Evolutionary conservation across 2,888 invertebrate species (phyloP).

Genomic region (Conomelus anceps): DNA sequence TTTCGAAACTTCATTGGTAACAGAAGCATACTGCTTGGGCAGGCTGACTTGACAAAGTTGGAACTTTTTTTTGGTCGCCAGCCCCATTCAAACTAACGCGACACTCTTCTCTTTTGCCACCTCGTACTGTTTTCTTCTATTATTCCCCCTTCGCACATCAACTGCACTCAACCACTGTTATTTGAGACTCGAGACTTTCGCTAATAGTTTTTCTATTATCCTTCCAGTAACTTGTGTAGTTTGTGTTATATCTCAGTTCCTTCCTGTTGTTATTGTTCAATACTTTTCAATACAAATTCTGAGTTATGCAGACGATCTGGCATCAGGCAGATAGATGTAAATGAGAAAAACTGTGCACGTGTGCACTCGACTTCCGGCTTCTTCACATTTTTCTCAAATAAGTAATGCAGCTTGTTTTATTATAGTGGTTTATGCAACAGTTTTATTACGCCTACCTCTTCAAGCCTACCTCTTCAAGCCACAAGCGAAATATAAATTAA

Average conservation of each 20-base stretch:
- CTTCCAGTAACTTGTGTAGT: not conserved
- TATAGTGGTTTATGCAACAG: too few species aligned
- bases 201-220: not conserved
- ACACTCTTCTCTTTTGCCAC: not conserved
- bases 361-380: too few species aligned
- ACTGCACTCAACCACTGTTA: not conserved
- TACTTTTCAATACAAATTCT: not conserved
- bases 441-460: too few species aligned
- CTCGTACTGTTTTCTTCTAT: not conserved
- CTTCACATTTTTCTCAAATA: too few species aligned
- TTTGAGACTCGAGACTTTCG: not conserved
- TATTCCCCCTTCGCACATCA: not conserved
- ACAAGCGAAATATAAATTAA: too few species aligned
- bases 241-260: not conserved
- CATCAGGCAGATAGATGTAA: too few species aligned
- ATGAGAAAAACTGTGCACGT: too few species aligned
- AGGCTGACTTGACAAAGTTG: not conserved
- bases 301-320: too few species aligned
- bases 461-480: too few species aligned
- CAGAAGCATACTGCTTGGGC: not conserved
- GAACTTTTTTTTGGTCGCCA: not conserved
- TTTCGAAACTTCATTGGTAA: not conserved
- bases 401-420: too few species aligned
- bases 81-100: not conserved
- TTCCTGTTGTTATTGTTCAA: not conserved